A percentile compares a stretch with the other conserved stretches of the same genome.
phyloP scores from a whole-genome alignment of 64 coral and sea anemone species.

The Acropora tenuis region DNA sequence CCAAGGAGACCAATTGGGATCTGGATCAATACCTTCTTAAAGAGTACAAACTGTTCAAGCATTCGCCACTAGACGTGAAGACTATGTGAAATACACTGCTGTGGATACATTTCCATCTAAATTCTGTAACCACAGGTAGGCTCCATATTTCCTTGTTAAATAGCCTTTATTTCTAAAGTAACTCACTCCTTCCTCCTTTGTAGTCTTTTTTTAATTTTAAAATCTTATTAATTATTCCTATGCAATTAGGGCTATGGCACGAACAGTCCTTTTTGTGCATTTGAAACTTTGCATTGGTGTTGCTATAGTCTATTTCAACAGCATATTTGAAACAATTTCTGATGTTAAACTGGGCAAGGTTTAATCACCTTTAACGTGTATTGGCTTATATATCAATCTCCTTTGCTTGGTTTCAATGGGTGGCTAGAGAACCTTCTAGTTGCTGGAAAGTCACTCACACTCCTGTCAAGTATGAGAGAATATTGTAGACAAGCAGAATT shows the following conservation, averaged over 20 bases:
- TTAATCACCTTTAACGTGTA: not conserved
- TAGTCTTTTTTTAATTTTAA: not conserved
- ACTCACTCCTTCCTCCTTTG: slow-evolving; percentile 14
- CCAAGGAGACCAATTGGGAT: slow-evolving; percentile 70
- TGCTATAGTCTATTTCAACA: not conserved
- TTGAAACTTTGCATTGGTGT: not conserved
- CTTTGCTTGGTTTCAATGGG: slow-evolving; percentile 24
- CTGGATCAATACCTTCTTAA: slow-evolving; percentile 50
- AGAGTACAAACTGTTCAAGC: too few species aligned
- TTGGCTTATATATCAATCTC: not conserved
- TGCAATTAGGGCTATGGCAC: not conserved
- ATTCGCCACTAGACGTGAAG: too few species aligned
- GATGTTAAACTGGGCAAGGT: not conserved
- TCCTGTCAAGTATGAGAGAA: slow-evolving; percentile 59
- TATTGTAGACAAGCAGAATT: slow-evolving; percentile 75
- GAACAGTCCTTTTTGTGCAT: not conserved
- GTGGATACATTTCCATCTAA: too few species aligned
- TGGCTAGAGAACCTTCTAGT: slow-evolving; percentile 83
- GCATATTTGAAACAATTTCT: slow-evolving; percentile 22
- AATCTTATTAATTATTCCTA: not conserved
- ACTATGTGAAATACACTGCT: too few species aligned
- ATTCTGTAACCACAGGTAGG: too few species aligned
- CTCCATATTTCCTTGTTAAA: slow-evolving; percentile 34
- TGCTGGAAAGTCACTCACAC: slow-evolving; percentile 70
- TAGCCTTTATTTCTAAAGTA: slow-evolving; percentile 26